phyloP scores from a whole-genome alignment of 2,797 vertebrate species.

The Iguana delicatissima region DNA sequence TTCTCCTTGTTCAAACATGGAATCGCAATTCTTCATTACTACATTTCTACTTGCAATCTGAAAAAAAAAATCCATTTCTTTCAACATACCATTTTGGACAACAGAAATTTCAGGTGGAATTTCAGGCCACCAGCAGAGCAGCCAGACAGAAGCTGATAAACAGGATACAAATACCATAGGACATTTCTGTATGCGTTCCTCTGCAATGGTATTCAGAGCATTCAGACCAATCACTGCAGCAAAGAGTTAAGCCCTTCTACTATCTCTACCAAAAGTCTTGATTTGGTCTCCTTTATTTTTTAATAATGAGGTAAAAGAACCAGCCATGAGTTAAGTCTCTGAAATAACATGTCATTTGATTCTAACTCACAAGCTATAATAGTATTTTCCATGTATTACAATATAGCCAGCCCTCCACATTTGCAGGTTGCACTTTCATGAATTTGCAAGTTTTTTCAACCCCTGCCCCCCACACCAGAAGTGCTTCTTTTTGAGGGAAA shows the following conservation, averaged over 20 bases:
- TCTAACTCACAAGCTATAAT: background rate
- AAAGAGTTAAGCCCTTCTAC: background rate
- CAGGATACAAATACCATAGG: background rate
- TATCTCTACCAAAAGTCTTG: background rate
- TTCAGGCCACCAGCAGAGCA: too few relatives aligned
- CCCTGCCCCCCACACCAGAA: too few relatives aligned
- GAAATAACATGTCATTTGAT: background rate
- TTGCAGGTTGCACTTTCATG: too few relatives aligned
- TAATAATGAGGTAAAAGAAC: background rate
- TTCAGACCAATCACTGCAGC: background rate
- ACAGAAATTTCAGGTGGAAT: background rate
- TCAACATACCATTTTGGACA: background rate
- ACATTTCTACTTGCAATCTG: background rate
- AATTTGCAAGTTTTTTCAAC: too few relatives aligned
- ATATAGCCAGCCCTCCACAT: too few relatives aligned
- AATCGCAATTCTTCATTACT: too few relatives aligned
- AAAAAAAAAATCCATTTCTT: background rate
- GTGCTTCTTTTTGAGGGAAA: too few relatives aligned
- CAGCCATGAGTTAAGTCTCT: background rate
- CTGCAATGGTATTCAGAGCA: background rate
- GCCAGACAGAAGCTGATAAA: background rate
- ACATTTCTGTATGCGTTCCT: background rate
- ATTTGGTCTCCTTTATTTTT: background rate
- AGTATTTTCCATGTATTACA: background rate
- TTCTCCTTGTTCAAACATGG: too few relatives aligned